Evolutionary conservation across 2,113 vertebrate genomes (phyloP), one percentile per base, ranked within the genome.

Genomic region (Pavo muticus): DNA sequence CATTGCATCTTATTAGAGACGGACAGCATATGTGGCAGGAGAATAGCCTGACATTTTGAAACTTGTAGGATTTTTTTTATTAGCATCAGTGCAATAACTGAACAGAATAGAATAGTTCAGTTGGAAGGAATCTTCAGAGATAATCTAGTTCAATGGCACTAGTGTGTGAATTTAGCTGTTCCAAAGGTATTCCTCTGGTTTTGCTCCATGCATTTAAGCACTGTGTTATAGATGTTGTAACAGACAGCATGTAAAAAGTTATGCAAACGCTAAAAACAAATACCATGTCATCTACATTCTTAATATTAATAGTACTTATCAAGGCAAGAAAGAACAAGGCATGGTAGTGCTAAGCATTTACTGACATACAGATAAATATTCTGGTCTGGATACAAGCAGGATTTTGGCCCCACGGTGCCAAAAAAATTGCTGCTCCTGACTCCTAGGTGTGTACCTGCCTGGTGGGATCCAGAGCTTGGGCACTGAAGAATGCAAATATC

Each of bases 321-420:
- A 65, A 74, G 64, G 76, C 65, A 78, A 84, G 37, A 19, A 91
- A 70, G 37, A 56, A 48, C 52, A 76, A 84, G 40, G 23, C 6
- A 9, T 6, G 8, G 16, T 47, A 93, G 37, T 82, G 37, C 19
- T 73, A 73, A 84, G 15, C 19, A 65, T 75, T 72, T 69, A 47
- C 44, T 65, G 54, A 92, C 81, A 82, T 50, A 42, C 27, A 89
- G 61, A 65, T 45, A 90, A 81, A 56, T 84, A 88, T 82, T 93
- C 73, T 84, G n/a, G 57, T 91, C 77, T n/a, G 29, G 25, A 71
- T 45, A 47, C 29, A 75, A 87, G 37, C 27, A 57, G 30, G 23
- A 5, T 75, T 84, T 45, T 67, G 21, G 64, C 29, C 32, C 15
- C 59, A 63, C 40, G 56, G 14, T 0, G 0, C 50, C 50, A 32